phyloP scores from a whole-genome alignment of 2,797 vertebrate species.

The Rhyacichthys aspro region DNA sequence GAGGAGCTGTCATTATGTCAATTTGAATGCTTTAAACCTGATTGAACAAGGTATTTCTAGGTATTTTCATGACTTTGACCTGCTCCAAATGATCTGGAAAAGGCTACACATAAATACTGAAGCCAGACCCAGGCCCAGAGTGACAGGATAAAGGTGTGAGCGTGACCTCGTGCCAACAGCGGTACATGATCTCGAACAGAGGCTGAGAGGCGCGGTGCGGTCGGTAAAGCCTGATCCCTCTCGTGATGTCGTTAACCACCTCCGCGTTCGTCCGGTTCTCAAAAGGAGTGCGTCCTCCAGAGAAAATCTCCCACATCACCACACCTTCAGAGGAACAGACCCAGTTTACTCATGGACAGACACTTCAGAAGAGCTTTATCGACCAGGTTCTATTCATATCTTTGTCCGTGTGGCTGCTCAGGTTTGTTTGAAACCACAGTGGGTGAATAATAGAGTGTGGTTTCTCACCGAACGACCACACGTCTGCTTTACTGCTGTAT shows the following conservation, averaged over 20 bases:
- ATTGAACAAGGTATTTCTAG: no score
- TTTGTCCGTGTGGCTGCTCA: no score
- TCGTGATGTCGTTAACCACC: slow-evolving; percentile 85
- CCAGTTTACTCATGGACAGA: no score
- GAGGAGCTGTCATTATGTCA: no score
- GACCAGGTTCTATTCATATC: no score
- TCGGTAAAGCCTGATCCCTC: slow-evolving; percentile 84
- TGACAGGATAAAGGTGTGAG: neutral
- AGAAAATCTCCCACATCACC: slow-evolving; percentile 91
- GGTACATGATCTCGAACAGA: slow-evolving; percentile 87
- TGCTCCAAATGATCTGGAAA: no score
- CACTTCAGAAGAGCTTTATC: no score
- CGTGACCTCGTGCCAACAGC: slow-evolving; percentile 89
- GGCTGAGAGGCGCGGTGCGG: slow-evolving; percentile 75
- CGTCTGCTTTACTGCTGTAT: slow-evolving; percentile 91
- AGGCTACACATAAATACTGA: no score
- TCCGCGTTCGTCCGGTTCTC: slow-evolving; percentile 83
- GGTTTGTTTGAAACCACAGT: no score
- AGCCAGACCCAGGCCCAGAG: no score
- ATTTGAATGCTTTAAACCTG: no score
- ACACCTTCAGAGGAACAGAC: slow-evolving; percentile 79
- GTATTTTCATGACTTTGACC: no score
- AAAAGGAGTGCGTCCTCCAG: slow-evolving; percentile 87
- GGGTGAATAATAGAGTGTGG: neutral
- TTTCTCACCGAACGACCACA: slow-evolving; percentile 90